Conservation (phyloP, 2,797 vertebrate genomes). For the Cryptoblepharus egeriae region DNA sequence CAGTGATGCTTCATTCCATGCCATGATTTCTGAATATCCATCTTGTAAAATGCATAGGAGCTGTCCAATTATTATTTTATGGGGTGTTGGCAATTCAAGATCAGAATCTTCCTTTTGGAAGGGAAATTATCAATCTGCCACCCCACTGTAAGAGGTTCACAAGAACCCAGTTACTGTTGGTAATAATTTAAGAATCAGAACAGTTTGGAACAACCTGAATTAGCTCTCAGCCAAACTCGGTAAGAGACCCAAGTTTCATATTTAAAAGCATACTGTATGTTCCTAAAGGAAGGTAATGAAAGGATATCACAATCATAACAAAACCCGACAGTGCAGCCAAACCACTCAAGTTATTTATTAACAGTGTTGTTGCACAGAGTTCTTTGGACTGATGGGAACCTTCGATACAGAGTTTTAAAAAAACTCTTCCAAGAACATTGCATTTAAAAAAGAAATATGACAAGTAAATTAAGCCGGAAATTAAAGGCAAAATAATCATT, state of each 20-base stretch:
- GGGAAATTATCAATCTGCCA: not conserved
- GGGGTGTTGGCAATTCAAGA: not conserved
- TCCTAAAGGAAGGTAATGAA: not conserved
- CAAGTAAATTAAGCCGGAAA: not conserved
- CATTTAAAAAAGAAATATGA: not conserved
- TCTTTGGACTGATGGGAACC: slow-evolving; percentile 45
- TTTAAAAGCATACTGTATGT: not conserved
- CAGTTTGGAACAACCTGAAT: not conserved
- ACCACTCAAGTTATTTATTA: slow-evolving; percentile 59
- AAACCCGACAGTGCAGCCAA: not conserved
- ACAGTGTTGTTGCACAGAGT: slow-evolving; percentile 49
- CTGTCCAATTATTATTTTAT: not conserved
- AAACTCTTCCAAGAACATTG: not conserved
- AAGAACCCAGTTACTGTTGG: not conserved
- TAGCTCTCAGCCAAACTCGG: not conserved
- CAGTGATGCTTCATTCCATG: too few relatives aligned
- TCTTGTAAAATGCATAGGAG: not conserved
- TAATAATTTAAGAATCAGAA: not conserved
- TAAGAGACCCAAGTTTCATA: not conserved
- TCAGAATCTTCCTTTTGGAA: not conserved
- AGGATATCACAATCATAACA: not conserved
- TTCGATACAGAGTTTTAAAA: not conserved
- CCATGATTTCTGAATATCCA: not conserved
- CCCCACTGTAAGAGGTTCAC: not conserved
- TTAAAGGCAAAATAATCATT: not conserved